phyloP scores from a whole-genome alignment of 1,140 invertebrate species.

The Anastatus disparis region DNA sequence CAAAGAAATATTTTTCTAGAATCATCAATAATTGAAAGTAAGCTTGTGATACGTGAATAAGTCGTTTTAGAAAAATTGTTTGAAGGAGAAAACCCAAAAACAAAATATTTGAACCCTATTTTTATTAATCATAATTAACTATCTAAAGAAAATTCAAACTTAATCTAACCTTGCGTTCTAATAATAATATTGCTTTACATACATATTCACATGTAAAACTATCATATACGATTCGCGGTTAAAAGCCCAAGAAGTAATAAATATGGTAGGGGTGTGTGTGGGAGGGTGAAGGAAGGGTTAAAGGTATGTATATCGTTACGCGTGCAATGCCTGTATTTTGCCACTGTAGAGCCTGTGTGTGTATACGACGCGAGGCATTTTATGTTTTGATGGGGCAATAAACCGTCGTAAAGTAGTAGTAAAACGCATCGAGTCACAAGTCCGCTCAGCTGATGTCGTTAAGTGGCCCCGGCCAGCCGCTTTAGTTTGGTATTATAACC shows the following conservation, averaged over 20 bases:
- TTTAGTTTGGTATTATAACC: conserved; percentile 46
- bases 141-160: no score
- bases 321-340: conserved; percentile 51
- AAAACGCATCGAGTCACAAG: conserved; percentile 68
- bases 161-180: no score
- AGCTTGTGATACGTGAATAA: no score
- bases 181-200: no score
- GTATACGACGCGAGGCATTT: conserved; percentile 55
- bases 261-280: conserved; percentile 48
- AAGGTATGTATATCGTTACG: conserved; percentile 43
- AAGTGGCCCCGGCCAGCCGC: conserved; percentile 55
- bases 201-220: background rate
- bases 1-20: no score
- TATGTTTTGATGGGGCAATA: conserved; percentile 69
- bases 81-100: no score
- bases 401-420: conserved; percentile 66
- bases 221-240: background rate
- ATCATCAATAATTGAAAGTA: no score
- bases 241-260: background rate
- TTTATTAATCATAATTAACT: no score
- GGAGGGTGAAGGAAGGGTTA: conserved; percentile 26
- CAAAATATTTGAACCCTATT: no score
- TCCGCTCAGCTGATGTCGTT: conserved; percentile 63
- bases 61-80: no score
- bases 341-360: background rate